Percentiles rank a stretch among this genome's conserved stretches.
Evolutionary conservation across 2,113 vertebrate genomes (phyloP).

Genomic region (Macrotus californicus): DNA sequence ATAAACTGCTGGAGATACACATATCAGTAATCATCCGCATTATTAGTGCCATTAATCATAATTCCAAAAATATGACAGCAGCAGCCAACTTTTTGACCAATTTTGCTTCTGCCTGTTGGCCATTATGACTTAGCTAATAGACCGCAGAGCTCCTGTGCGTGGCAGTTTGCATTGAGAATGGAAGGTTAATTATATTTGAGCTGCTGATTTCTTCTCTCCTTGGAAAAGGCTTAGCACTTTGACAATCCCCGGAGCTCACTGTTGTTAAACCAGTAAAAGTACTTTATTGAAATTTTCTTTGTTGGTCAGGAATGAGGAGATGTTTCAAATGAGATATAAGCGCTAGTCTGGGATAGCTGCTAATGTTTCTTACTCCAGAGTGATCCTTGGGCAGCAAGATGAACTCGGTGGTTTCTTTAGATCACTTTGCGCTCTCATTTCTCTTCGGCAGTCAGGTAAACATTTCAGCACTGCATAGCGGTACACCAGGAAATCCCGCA

Average conservation of each 20-base stretch:
- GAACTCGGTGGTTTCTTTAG: constrained; percentile 73
- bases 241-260: constrained; percentile 83
- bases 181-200: constrained; percentile 98
- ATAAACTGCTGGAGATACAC: constrained; percentile 90
- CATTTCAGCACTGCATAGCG: constrained; percentile 67
- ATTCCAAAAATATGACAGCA: constrained; percentile 89
- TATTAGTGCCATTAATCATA: constrained; percentile 96
- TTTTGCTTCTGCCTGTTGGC: constrained; percentile 85
- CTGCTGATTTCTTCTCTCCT: constrained; percentile 88
- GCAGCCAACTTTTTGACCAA: constrained; percentile 86
- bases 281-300: constrained; percentile 90
- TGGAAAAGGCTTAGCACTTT: constrained; percentile 84
- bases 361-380: constrained; percentile 79
- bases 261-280: constrained; percentile 85
- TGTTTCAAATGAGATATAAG: constrained; percentile 83
- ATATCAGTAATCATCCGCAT: constrained; percentile 90
- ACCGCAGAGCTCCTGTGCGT: constrained; percentile 82
- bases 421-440: constrained; percentile 63
- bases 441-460: constrained; percentile 69
- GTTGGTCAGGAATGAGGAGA: constrained; percentile 89
- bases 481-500: constrained; percentile 58
- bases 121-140: constrained; percentile 88
- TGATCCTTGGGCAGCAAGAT: constrained; percentile 76
- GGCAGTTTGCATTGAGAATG: constrained; percentile 90
- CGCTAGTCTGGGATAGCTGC: constrained; percentile 76